Evolutionary conservation across 2,797 vertebrate genomes (phyloP).

Genomic region (Acestrorhynchus altus): DNA sequence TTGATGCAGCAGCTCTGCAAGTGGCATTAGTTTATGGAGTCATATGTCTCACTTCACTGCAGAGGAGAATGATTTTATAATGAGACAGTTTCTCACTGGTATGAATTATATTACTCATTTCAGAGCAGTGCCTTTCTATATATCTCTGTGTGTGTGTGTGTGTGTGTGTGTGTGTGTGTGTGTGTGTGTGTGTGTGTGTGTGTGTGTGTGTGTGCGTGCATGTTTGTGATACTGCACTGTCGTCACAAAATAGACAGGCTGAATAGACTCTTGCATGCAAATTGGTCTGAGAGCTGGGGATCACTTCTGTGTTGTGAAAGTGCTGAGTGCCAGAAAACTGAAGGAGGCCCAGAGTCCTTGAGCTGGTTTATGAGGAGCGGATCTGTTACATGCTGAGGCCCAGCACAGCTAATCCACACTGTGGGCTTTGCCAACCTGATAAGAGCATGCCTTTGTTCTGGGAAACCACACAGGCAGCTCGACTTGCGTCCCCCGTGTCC

Average conservation of each 20-base stretch:
- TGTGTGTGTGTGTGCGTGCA: constrained; percentile 9
- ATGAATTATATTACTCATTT: constrained; percentile 15
- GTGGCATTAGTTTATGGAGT: background rate
- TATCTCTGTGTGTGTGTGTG: constrained; percentile 15
- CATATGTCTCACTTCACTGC: background rate
- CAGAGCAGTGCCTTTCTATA: background rate
- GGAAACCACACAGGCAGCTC: constrained; percentile 40
- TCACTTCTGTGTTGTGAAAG: constrained; percentile 30
- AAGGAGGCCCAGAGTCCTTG: constrained; percentile 48
- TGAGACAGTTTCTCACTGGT: background rate
- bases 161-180: constrained; percentile 11
- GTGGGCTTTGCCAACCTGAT: constrained; percentile 52
- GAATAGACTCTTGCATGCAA: constrained; percentile 22
- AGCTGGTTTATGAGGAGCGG: constrained; percentile 43
- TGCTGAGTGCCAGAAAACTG: constrained; percentile 52
- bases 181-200: too few species aligned
- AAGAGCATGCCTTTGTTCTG: constrained; percentile 51
- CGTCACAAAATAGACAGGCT: constrained; percentile 9
- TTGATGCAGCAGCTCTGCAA: constrained; percentile 1
- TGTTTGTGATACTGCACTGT: constrained; percentile 25
- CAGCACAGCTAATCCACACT: constrained; percentile 52
- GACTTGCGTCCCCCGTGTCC: constrained; percentile 41
- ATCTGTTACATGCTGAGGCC: constrained; percentile 53
- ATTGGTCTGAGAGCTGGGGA: constrained; percentile 18
- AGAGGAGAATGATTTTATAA: constrained; percentile 11